Base-by-base conservation (phyloP, 1,140 invertebrate species). In the Stegodyphus dumicola region DNA sequence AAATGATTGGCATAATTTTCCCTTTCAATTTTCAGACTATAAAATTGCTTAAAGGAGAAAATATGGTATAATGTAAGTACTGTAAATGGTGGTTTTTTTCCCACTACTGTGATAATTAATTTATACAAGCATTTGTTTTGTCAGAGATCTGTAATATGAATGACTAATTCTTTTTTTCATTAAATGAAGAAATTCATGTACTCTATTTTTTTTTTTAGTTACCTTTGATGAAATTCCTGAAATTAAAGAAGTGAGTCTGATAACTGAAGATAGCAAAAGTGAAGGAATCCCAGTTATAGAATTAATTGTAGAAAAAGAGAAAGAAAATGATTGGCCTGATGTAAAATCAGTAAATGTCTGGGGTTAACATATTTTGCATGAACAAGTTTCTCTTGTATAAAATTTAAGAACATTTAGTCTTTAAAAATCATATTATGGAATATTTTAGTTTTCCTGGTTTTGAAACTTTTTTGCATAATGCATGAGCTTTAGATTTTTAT, bases 141-240 rank as follows among this genome's bases (percentile, higher is more conserved):
- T 15, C 9, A 60, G 15, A 60, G 15, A 60, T 9, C 56, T 11
- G 15, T 11, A 60, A 5, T 15, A 9, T 60, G 15, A 60, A 60
- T 33, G 33, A 15, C 15, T 60, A 60, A 60, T 60, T 60, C 9
- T 9, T 11, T 60, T 9, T 60, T 60, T 60, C 56, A 60, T 9
- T 11, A 60, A 11, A 11, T 60, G 15, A 60, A 60, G 56, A 9
- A 60, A 11, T 60, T 60, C 15, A 9, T 60, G 9, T 2, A 60
- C 1, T 15, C 56, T 15, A 33, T 15, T 60, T 18, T 77, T 33
- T n/a, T n/a, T 13, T 77, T 33, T 53, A 85, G 81, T 85, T 49
- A 85, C 81, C 48, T 85, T 85, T 70, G 81, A 85, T 77, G 81
- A 85, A 54, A 85, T 60, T 48, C 81, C 81, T 56, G 64, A 17